A percentile compares a stretch with the other conserved stretches of the same genome.
phyloP scores from a whole-genome alignment of 2,797 vertebrate genomes.

The Phaenicophaeus curvirostris region DNA sequence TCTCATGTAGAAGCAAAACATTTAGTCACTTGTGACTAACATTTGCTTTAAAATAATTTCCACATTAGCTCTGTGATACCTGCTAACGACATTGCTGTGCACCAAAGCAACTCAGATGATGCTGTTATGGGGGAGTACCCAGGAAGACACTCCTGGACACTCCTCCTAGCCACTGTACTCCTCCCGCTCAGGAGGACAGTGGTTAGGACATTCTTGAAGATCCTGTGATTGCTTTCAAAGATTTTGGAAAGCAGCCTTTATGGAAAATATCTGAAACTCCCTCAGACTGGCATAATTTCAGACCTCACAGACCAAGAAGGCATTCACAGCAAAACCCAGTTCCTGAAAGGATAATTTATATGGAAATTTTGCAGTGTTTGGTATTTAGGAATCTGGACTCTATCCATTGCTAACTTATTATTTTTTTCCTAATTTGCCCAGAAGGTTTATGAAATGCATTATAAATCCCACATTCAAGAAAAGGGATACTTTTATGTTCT shows the following conservation, averaged over 20 bases:
- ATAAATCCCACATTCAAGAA: constrained; percentile 47
- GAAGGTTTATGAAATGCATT: constrained; percentile 70
- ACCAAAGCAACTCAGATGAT: neutral
- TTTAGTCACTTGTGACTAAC: constrained; percentile 10
- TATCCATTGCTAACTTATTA: constrained; percentile 69
- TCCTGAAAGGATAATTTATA: constrained; percentile 82
- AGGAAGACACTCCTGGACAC: neutral
- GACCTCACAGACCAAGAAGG: constrained; percentile 78
- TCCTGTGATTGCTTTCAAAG: constrained; percentile 67
- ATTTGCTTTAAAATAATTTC: constrained; percentile 6
- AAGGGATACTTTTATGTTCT: neutral
- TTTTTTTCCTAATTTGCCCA: constrained; percentile 73
- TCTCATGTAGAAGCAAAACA: neutral
- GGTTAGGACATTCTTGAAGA: constrained; percentile 57
- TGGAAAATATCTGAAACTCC: constrained; percentile 77
- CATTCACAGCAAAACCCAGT: constrained; percentile 75
- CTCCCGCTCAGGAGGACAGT: constrained; percentile 14
- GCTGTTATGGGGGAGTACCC: neutral
- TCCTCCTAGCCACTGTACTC: neutral
- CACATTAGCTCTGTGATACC: neutral
- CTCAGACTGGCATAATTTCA: constrained; percentile 78
- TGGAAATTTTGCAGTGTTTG: constrained; percentile 76
- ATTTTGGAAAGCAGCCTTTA: constrained; percentile 70
- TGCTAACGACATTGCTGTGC: neutral
- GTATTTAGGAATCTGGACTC: constrained; percentile 73